Evolutionary conservation across 2,113 vertebrate genomes (phyloP), one percentile per base, ranked within the genome.

Genomic region (Haemorhous mexicanus): DNA sequence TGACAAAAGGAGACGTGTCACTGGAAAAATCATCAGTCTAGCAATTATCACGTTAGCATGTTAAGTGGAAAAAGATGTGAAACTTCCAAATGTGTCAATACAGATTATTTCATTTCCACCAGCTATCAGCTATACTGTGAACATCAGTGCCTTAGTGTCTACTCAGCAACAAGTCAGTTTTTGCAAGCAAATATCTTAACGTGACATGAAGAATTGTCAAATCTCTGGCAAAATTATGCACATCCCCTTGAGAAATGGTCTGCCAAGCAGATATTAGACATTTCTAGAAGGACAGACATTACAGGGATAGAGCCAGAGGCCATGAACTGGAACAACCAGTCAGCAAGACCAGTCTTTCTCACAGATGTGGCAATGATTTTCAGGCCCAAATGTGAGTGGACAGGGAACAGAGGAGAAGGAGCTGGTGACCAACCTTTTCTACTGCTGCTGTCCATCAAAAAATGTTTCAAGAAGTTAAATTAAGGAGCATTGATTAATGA

Each of bases 41-140:
- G 97, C 96, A 98, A 98, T 98, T 98, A 98, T 98, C 98, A 98
- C 97, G 91, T 98, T 98, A 98, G 97, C 97, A 98, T 98, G 97
- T 98, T 98, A 98, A 98, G 97, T 98, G 94, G 97, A 97, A 97
- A 97, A 97, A 98, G 96, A 98, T 98, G 98, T 97, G 97, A 98
- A 98, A 97, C 96, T 98, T 98, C 90, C 92, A 97, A 98, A 98
- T 97, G 98, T 98, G 98, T 98, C 98, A 98, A 97, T 98, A 98
- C 97, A 97, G 97, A 98, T 98, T 97, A 98, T 98, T 98, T 98
- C 96, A 96, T 98, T 98, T 98, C 98, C 97, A 98, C 97, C 82
- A 97, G 96, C 97, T 97, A 97, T 97, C 97, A 97, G 96, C 96
- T 98, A 97, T 96, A 95, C 97, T 98, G 98, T 97, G 97, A 98